These are phyloP conservation scores for Sinotaia quadrata DNA, from an alignment of 2,888 invertebrate genomes.

Conservation along the genomic window DNA sequence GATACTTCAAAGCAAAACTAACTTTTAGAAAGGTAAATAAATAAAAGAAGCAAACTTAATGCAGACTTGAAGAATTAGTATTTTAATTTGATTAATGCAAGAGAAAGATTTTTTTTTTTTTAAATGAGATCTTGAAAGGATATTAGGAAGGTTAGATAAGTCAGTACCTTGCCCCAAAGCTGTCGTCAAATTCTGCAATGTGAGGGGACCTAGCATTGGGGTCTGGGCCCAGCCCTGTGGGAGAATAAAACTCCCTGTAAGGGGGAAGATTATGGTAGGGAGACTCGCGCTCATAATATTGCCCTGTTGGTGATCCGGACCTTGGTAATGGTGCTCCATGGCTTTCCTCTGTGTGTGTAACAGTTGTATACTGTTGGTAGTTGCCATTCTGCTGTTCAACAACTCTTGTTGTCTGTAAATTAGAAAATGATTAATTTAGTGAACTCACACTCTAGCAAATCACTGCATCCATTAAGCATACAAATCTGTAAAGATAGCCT, in stretches of 20 bases:
- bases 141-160: too few species aligned
- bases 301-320: constrained; percentile 24
- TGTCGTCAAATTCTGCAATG: constrained; percentile 18
- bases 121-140: too few species aligned
- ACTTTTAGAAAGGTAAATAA: too few species aligned
- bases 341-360: constrained; percentile 15
- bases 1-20: too few species aligned
- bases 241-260: constrained; percentile 24
- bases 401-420: constrained; percentile 9
- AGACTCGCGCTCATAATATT: constrained; percentile 27
- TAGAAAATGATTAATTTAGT: too few species aligned
- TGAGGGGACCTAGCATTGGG: constrained; percentile 25
- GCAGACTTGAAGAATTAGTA: too few species aligned
- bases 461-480: too few species aligned
- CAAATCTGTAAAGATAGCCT: too few species aligned
- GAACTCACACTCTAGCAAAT: too few species aligned
- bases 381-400: constrained; percentile 26
- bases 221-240: not conserved
- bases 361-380: constrained; percentile 5
- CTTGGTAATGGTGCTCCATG: constrained; percentile 31
- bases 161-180: constrained; percentile 23
- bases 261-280: constrained; percentile 33
- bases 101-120: too few species aligned
- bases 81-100: too few species aligned
- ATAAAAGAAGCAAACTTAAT: too few species aligned